Percentiles rank a stretch among this genome's conserved stretches.
These are phyloP conservation scores for Trachelus iudaicus DNA, from an alignment of 2,888 invertebrate species.

Conservation along the genomic window DNA sequence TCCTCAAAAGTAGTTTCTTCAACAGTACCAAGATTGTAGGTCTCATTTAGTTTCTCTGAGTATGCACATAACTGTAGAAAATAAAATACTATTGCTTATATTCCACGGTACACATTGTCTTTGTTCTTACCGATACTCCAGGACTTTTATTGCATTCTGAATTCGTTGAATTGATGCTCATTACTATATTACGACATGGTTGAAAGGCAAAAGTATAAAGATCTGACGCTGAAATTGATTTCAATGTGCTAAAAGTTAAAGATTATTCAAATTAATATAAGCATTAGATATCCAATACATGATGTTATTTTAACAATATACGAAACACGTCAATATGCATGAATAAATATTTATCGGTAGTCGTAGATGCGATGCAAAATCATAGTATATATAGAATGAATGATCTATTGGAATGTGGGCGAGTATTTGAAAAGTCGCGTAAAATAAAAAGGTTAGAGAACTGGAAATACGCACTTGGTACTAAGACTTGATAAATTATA, in stretches of 20 bases:
- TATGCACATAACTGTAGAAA: background rate
- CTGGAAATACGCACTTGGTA: slow-evolving; percentile 22
- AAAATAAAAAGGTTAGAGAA: slow-evolving; percentile 27
- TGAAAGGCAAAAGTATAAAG: background rate
- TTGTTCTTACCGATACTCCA: background rate
- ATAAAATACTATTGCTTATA: background rate
- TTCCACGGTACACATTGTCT: background rate
- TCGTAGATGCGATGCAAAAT: background rate
- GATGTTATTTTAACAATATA: too few relatives aligned
- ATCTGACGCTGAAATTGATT: background rate
- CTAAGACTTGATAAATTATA: slow-evolving; percentile 45
- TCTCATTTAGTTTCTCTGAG: background rate
- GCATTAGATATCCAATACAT: background rate
- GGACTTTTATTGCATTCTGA: background rate
- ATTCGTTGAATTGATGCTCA: background rate
- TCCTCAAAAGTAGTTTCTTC: background rate
- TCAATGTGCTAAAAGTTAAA: background rate
- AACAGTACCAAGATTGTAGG: background rate
- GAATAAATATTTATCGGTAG: background rate
- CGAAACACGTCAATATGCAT: background rate
- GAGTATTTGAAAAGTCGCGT: background rate
- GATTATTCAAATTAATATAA: background rate
- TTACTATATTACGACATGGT: background rate
- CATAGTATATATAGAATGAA: background rate
- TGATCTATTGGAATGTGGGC: background rate